Evolutionary conservation across 2,888 invertebrate species (phyloP).

Genomic region (Cataglyphis rosenhaueri): DNA sequence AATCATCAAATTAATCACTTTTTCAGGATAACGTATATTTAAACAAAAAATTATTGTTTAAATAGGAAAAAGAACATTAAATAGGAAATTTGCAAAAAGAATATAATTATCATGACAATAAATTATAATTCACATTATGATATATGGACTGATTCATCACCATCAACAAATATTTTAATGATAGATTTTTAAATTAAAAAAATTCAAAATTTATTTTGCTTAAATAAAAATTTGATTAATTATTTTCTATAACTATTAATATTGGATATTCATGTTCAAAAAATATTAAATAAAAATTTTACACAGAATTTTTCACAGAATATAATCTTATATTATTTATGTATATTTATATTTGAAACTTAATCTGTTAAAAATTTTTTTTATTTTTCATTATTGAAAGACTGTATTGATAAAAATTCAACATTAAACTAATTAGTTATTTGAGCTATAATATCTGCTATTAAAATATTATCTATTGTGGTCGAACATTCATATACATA

Average conservation of each 20-base stretch:
- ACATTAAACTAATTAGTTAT: background rate
- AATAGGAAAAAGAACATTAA: background rate
- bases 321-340: conserved; percentile 22
- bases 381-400: background rate
- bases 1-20: conserved; percentile 10
- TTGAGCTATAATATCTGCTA: background rate
- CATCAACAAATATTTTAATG: conserved; percentile 27
- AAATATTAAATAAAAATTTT: background rate
- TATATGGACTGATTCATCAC: background rate
- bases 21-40: conserved; percentile 14
- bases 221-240: background rate
- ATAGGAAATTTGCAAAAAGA: conserved; percentile 16
- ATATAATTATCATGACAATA: conserved; percentile 29
- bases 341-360: background rate
- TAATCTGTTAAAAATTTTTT: background rate
- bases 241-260: background rate
- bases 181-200: conserved; percentile 1
- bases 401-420: background rate
- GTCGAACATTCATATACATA: background rate
- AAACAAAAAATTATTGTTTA: conserved; percentile 25
- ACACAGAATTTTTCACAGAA: background rate
- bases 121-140: conserved; percentile 20
- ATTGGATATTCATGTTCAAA: background rate
- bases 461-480: conserved; percentile 25
- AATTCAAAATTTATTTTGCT: background rate